Evolutionary conservation across 2,888 invertebrate species (phyloP), one percentile per base, ranked within the genome.

Genomic region (Rhagophthalmus giganteus): DNA sequence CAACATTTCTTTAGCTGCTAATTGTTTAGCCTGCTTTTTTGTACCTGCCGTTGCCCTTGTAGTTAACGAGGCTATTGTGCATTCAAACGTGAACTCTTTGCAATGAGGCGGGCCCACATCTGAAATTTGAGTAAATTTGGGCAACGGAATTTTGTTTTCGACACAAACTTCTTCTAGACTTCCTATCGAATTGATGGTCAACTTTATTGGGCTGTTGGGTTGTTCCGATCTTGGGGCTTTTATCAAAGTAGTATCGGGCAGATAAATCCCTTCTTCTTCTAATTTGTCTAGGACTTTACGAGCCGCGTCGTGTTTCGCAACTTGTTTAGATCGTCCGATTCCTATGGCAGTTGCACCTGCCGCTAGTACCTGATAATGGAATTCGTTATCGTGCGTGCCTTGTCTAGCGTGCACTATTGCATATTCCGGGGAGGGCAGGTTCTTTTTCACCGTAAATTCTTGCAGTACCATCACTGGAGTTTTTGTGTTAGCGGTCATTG

Each of bases 101-200:
- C 77, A 76, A 74, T 87, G 86, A 26, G 86, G 79, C 10, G 86
- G 85, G 30, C 86, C 86, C 57, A 83, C 78, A 70, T 83, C 85
- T 9, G 80, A 78, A 52, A 82, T 77, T 66, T 80, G 76, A 45
- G 70, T 64, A 71, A 82, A 86, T 30, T 71, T 65, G 2, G 81
- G 81, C 8, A 67, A 69, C 10, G 79, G 75, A 39, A 86, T 74
- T 54, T 77, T 78, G 47, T 73, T 66, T 28, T 70, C 69, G 3
- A 55, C 66, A 66, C 80, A 79, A 48, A 79, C 64, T 62, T 80
- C 81, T 30, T 62, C 61, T 37, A 74, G 55, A 9, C 39, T 57
- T 12, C 65, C 65, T 11, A 65, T 63, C 25, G 52, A 59, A 48
- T 68, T 69, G 3, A 63, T 38, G 2, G 60, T 57, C 2, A 58